Evolutionary conservation across 2,888 invertebrate genomes (phyloP), one percentile per base, ranked within the genome.

Genomic region (Sepiola atlantica): DNA sequence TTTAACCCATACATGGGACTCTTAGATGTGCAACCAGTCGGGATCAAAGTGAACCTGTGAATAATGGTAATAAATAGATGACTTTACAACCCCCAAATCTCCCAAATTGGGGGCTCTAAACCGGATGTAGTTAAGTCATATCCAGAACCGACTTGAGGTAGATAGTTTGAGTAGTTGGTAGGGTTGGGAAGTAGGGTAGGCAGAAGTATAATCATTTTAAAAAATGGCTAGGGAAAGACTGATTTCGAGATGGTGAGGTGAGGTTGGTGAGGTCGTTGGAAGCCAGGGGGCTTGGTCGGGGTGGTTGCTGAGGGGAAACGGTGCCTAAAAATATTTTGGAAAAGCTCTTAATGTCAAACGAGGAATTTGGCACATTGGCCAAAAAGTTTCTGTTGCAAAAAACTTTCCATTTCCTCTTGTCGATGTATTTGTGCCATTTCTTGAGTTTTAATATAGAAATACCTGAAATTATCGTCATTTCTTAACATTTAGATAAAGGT

Each of bases 321-420:
- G 77, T 77, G n/a, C 77, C n/a, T 77, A 18, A 92, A 54, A 92
- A 54, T 92, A 92, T 24, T 92, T 92, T 92, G 92, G 32, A 54
- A 92, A 54, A 92, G 54, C 92, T 92, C 92, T 92, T 35, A 92
- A 92, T 54, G 54, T 35, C 54, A 92, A 92, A 14, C 6, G 20
- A 54, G 45, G 92, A 92, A 92, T 92, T 92, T 92, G 92, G 92
- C 54, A 92, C 92, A 28, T 20, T 35, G 20, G 92, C 92, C 92
- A 92, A 92, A 54, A 54, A 92, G 18, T 54, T 92, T 92, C 77
- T n/a, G n/a, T 77, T 12, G n/a, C n/a, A n/a, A 77, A 77, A 77
- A 77, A 92, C 92, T 92, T 92, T 91, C 35, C 54, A 54, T 92
- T 54, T 92, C 54, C 54, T 92, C 92, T 54, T 35, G 16, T 21